Evolutionary conservation across 2,113 vertebrate genomes (phyloP).

Genomic region (Rhea pennata): DNA sequence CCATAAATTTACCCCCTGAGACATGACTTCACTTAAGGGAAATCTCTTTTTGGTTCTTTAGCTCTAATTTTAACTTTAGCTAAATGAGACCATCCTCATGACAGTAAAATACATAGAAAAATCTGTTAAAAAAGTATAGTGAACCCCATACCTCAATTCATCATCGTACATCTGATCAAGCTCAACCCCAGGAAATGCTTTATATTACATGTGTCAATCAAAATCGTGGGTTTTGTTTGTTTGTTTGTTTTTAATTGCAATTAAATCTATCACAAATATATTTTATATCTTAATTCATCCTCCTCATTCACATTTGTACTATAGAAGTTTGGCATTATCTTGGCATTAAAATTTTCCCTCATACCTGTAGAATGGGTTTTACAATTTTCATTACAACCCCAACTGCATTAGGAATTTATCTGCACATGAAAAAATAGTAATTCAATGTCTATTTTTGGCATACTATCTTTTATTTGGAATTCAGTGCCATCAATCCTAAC

Average conservation of each 20-base stretch:
- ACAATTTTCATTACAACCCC: neutral
- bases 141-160: accelerated
- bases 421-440: neutral
- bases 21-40: neutral
- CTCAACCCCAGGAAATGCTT: neutral
- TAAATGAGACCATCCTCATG: neutral
- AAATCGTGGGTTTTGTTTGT: neutral
- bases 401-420: neutral
- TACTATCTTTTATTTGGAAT: neutral
- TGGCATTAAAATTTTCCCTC: neutral
- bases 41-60: neutral
- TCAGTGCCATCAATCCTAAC: neutral
- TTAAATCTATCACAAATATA: neutral
- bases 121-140: neutral
- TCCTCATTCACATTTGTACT: neutral
- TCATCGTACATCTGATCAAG: neutral
- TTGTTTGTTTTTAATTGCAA: neutral
- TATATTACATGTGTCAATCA: neutral
- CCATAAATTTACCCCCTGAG: neutral
- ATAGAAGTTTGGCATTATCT: neutral
- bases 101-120: neutral
- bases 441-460: neutral
- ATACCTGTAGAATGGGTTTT: neutral
- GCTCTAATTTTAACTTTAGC: neutral
- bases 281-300: neutral